A percentile compares a stretch with the other conserved stretches of the same genome.
Conservation (phyloP, 2,888 invertebrate species). For the Erebia epiphron region DNA sequence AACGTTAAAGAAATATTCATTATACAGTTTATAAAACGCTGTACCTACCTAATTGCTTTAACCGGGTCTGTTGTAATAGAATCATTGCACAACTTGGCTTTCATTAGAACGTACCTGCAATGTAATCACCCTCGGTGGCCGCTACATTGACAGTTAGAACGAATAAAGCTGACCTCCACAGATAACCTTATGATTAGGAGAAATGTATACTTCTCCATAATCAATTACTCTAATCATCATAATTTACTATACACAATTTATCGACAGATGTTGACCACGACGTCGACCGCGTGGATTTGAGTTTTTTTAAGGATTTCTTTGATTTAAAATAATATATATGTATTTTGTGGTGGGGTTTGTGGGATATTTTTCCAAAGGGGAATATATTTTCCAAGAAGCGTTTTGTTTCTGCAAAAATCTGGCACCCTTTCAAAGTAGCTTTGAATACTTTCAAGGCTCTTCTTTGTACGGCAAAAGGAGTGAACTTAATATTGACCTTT, state of each 20-base stretch:
- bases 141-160: background rate
- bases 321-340: too few species aligned
- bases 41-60: constrained; percentile 14
- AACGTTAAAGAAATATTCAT: constrained; percentile 12
- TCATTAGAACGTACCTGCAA: constrained; percentile 29
- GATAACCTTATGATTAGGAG: background rate
- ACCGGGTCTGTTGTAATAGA: constrained; percentile 12
- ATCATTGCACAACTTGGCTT: constrained; percentile 31
- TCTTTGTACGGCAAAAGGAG: too few species aligned
- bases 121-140: constrained; percentile 19
- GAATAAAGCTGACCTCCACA: background rate
- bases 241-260: too few species aligned
- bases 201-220: background rate
- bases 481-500: too few species aligned
- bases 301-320: too few species aligned
- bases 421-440: background rate
- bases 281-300: too few species aligned
- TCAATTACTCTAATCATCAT: too few species aligned
- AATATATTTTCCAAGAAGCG: too few species aligned
- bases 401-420: too few species aligned
- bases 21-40: constrained; percentile 12
- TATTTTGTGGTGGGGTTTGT: too few species aligned
- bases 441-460: too few species aligned
- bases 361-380: too few species aligned
- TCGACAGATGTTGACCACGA: background rate